Percentiles rank a stretch among this genome's conserved stretches.
Evolutionary conservation across 2,888 invertebrate species (phyloP).

Genomic region (Nezara viridula): DNA sequence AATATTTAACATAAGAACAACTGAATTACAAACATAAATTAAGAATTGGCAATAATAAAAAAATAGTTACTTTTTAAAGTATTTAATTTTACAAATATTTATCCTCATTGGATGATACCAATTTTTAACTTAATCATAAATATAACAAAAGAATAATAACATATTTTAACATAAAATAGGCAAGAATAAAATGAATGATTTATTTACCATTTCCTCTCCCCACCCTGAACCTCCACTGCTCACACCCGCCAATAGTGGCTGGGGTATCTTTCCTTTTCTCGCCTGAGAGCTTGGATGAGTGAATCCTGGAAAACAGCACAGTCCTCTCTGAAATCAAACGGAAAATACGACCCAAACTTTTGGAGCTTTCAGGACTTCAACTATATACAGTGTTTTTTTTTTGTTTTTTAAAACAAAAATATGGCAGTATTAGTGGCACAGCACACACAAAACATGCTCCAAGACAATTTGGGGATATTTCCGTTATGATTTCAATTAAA

Average conservation of each 20-base stretch:
- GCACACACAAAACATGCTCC: constrained; percentile 56
- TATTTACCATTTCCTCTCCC: constrained; percentile 64
- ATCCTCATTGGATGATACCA: too few species aligned
- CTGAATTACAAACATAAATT: not conserved
- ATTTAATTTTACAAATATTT: too few species aligned
- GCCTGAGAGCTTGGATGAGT: constrained; percentile 82
- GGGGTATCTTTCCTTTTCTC: constrained; percentile 83
- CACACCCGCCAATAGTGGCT: constrained; percentile 81
- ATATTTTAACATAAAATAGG: not conserved
- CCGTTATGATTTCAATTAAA: constrained; percentile 56
- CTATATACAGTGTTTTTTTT: constrained; percentile 14
- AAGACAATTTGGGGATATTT: constrained; percentile 55
- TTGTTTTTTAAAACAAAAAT: not conserved
- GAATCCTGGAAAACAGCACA: constrained; percentile 89
- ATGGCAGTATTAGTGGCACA: constrained; percentile 53
- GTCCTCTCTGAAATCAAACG: constrained; percentile 82
- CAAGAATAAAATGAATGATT: not conserved
- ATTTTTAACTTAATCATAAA: too few species aligned
- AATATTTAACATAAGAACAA: not conserved
- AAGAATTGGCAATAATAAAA: not conserved
- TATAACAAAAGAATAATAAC: too few species aligned
- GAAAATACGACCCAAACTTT: constrained; percentile 69
- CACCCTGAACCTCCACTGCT: constrained; percentile 66
- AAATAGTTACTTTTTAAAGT: not conserved
- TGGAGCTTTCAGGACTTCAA: constrained; percentile 24